Evolutionary conservation across 37 sponge, comb jelly and placozoan species (phyloP).

Genomic region (Agelas oroides): DNA sequence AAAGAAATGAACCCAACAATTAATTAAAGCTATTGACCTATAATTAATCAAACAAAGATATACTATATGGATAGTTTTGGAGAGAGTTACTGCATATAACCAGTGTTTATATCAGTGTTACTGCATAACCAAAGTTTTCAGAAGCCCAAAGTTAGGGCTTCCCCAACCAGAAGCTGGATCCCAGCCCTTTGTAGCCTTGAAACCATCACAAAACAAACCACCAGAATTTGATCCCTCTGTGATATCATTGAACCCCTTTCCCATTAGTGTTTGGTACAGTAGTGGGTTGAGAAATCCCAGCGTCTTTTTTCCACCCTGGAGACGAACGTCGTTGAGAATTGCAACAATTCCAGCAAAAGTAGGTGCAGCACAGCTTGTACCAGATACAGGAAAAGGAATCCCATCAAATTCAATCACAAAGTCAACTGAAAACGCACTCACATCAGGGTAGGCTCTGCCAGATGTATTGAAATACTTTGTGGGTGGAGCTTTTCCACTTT

Average conservation of each 20-base stretch:
- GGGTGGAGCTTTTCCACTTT: constrained; percentile 61
- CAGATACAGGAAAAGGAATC: constrained; percentile 54
- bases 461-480: constrained; percentile 74
- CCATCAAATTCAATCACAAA: constrained; percentile 73
- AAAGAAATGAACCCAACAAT: no score
- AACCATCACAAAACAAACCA: constrained; percentile 56
- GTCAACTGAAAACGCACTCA: constrained; percentile 84
- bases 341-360: constrained; percentile 89
- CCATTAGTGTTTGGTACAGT: constrained; percentile 77
- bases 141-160: constrained; percentile 74
- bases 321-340: constrained; percentile 88
- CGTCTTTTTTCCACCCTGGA: constrained; percentile 74
- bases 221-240: constrained; percentile 47
- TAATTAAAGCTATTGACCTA: no score
- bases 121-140: constrained; percentile 29
- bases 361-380: constrained; percentile 90
- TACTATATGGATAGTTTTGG: no score
- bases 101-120: no score
- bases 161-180: constrained; percentile 92
- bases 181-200: constrained; percentile 83
- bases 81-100: no score
- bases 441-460: constrained; percentile 92
- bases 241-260: constrained; percentile 83
- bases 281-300: constrained; percentile 97
- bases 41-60: no score